Evolutionary conservation across 2,797 vertebrate genomes (phyloP).

Genomic region (Threskiornis aethiopicus): DNA sequence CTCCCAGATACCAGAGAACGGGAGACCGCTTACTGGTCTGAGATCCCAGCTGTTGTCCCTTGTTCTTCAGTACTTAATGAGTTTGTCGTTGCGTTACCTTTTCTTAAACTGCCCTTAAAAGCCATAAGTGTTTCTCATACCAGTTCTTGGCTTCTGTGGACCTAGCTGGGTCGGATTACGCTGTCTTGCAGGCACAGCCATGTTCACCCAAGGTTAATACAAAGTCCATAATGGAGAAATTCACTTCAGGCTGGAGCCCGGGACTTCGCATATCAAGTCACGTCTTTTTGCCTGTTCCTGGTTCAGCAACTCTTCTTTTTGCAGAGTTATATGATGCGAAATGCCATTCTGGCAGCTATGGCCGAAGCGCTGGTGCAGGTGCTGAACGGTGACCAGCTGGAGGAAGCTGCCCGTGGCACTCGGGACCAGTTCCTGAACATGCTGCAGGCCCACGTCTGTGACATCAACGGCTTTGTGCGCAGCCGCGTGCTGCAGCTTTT

Average conservation of each 20-base stretch:
- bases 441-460: constrained; percentile 89
- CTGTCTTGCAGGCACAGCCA: background rate
- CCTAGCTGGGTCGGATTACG: background rate
- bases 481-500: constrained; percentile 90
- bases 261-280: background rate
- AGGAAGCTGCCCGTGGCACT: constrained; percentile 83
- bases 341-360: constrained; percentile 88
- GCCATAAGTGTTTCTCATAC: background rate
- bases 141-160: background rate
- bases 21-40: background rate
- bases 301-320: background rate
- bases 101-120: background rate
- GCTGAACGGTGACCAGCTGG: constrained; percentile 87
- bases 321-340: constrained; percentile 89
- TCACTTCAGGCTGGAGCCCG: background rate
- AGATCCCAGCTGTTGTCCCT: background rate
- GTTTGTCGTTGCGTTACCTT: background rate
- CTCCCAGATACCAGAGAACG: background rate
- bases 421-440: constrained; percentile 90
- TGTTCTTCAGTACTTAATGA: background rate
- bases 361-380: constrained; percentile 88
- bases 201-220: background rate
- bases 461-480: constrained; percentile 86
- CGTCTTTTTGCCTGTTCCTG: background rate
- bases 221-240: background rate